These are phyloP conservation scores for Cavia aperea DNA, from an alignment of 2,113 vertebrate genomes.

Conservation along the genomic window DNA sequence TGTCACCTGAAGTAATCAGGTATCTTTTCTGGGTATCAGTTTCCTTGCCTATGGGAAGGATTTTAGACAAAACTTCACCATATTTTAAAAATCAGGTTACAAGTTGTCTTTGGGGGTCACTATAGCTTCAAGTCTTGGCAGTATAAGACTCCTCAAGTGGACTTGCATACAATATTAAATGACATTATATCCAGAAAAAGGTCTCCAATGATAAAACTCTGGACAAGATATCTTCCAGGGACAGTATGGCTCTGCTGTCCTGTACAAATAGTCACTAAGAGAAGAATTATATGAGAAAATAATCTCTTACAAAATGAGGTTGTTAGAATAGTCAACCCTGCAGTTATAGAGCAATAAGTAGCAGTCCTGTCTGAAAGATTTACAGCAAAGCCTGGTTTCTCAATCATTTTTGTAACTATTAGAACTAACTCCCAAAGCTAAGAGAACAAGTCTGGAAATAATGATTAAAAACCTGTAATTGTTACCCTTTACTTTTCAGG, in stretches of 20 bases:
- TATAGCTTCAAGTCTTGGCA: not conserved
- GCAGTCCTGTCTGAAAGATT: slow-evolving; percentile 30
- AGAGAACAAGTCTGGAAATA: slow-evolving; percentile 15
- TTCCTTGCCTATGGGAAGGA: not conserved
- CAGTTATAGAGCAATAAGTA: slow-evolving; percentile 36
- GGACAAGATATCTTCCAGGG: slow-evolving; percentile 17
- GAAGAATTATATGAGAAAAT: slow-evolving; percentile 32
- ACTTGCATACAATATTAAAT: slow-evolving; percentile 32
- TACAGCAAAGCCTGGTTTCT: slow-evolving; percentile 12
- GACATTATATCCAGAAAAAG: slow-evolving; percentile 21
- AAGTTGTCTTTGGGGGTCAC: not conserved
- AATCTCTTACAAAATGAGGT: slow-evolving; percentile 7
- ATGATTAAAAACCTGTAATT: not conserved
- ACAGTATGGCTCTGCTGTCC: slow-evolving; percentile 1
- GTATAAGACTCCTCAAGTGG: not conserved
- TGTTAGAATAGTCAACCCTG: slow-evolving; percentile 20
- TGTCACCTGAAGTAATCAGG: not conserved
- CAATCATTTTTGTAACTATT: slow-evolving; percentile 48
- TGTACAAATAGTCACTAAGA: slow-evolving; percentile 46
- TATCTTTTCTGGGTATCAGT: not conserved
- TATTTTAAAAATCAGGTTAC: not conserved
- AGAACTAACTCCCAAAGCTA: slow-evolving; percentile 17
- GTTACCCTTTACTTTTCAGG: not conserved
- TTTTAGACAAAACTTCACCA: not conserved
- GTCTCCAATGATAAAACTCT: slow-evolving; percentile 2